Base-by-base conservation (phyloP, 92 coral and sea anemone genomes). In the Parazoanthus atlanticus region DNA sequence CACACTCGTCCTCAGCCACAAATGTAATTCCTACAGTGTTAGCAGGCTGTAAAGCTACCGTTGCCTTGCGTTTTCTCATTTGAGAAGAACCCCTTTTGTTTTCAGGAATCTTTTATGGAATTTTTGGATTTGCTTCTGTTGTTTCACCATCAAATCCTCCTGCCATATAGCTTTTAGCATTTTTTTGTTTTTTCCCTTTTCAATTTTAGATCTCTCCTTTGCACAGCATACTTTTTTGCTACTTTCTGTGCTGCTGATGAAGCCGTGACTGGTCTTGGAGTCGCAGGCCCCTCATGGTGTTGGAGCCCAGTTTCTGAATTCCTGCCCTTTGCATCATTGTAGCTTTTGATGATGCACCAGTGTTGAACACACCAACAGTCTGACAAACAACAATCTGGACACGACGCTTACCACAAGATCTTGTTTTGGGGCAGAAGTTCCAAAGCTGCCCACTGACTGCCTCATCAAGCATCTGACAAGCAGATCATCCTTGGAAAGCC, bases 321-420 rank as follows among this genome's bases (percentile, higher is more conserved):
- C 84, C 91, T 85, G 80, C 32, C 34, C 34, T 31, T 76, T 76
- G 56, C 56, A 76, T 86, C 72, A 91, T 69, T 13, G 84, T 88
- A 58, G 88, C 91, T 78, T 91, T 93, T 79, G 93, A 91, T 46
- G 89, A 92, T 67, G 95, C 86, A 85, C 92, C 92, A 66, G 92
- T 90, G 80, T 92, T 90, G 82, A 85, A 93, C 12, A 90, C 91
- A 8, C 90, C 90, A 76, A 90, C 76, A 49, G 94, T 85, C 78
- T 90, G 90, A 56, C 90, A 90, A 43, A 86, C 93, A 46, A 92
- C 91, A 82, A 90, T 88, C 40, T 82, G 21, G n/a, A 92, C 92
- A 67, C 74, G 82, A 69, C 94, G 85, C 54, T 86, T 85, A 21
- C 95, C 90, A 82, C 92, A 90, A 61, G 90, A 93, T 49, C 87